Evolutionary conservation across 2,113 vertebrate species (phyloP), one percentile per base, ranked within the genome.

Genomic region (Cottus gobio): DNA sequence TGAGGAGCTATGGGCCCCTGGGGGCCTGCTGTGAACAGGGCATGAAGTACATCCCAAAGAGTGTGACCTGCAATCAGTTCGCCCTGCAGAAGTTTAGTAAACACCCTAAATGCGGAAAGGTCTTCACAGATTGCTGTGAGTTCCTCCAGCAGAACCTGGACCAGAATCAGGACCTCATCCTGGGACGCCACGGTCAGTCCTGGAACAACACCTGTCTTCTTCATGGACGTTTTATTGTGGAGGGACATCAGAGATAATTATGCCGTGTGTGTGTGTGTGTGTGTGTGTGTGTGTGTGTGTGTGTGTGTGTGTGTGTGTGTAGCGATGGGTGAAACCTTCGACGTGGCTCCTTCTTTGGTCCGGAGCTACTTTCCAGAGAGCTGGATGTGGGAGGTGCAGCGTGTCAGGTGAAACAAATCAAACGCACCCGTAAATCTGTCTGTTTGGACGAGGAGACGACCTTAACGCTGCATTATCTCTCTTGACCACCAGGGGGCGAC

Each of bases 351-450:
- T 0, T 87, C 94, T 56, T 87, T 95, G 77, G 91, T 98, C 71
- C 95, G 98, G 26, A 99, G 96, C 88, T 97, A 94, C 89, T 99
- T 99, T 77, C 98, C 98, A 31, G 98, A 99, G 86, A 99, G 97
- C 75, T 99, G 97, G 97, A 80, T 99, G 22, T 99, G 97, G 97
- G 97, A 99, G 91, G 96, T 97, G 81, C 95, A 96, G 42, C 83
- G 1, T 0, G 71, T 75, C 71, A 92, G 83, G 95, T 95, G 82
- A 87, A 54, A 42, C 36, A 16, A 37, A 62, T 37, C 62, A 75
- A 66, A 75, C 60, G 2, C 31, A 30, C 31, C 60, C 10, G 2
- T 26, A 28, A 15, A 28, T 57, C 4, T 50, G 48, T 50, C n/a
- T 7, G 18, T 50, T 50, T 50, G 20, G 18, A 22, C 20, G 15